Percentiles rank a stretch among this genome's conserved stretches.
These are phyloP conservation scores for Drosophila aff. DNA, from an alignment of 1,140 invertebrate species.

Conservation along the genomic window DNA sequence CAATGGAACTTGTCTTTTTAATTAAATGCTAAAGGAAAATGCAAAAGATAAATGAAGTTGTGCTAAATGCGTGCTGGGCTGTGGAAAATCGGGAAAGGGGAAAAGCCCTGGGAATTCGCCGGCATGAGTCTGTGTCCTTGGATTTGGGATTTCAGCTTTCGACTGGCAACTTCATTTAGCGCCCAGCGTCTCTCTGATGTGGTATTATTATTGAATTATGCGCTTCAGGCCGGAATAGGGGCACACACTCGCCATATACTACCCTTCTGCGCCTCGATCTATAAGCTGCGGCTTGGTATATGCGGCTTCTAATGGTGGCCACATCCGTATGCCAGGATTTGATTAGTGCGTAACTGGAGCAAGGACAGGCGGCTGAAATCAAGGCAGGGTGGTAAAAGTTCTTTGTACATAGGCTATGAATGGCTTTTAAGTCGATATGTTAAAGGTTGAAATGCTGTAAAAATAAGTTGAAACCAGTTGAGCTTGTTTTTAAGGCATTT, in stretches of 20 bases:
- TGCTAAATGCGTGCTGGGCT: slow-evolving; percentile 81
- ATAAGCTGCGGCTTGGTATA: slow-evolving; percentile 17
- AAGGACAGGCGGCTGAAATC: slow-evolving; percentile 6
- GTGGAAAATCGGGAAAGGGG: slow-evolving; percentile 14
- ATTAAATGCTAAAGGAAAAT: slow-evolving; percentile 83
- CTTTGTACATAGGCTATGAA: not conserved
- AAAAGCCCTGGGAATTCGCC: slow-evolving; percentile 19
- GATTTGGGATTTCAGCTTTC: slow-evolving; percentile 55
- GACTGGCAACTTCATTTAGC: slow-evolving; percentile 58
- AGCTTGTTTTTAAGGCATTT: not conserved
- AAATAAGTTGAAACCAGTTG: no score
- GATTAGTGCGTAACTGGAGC: slow-evolving; percentile 39
- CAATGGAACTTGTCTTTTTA: slow-evolving; percentile 84
- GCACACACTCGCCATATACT: slow-evolving; percentile 15
- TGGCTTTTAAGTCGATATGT: not conserved
- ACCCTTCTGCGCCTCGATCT: slow-evolving; percentile 8
- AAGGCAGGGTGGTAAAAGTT: not conserved
- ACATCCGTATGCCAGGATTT: slow-evolving; percentile 40
- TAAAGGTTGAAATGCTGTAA: not conserved
- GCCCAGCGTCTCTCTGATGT: slow-evolving; percentile 51
- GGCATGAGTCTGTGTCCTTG: slow-evolving; percentile 42
- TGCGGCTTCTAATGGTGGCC: slow-evolving; percentile 37
- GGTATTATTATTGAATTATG: slow-evolving; percentile 78
- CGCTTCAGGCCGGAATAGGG: slow-evolving; percentile 29
- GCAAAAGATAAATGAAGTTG: slow-evolving; percentile 83